Evolutionary conservation across 2,113 vertebrate species (phyloP), one percentile per base, ranked within the genome.

Genomic region (Otocyon megalotis): DNA sequence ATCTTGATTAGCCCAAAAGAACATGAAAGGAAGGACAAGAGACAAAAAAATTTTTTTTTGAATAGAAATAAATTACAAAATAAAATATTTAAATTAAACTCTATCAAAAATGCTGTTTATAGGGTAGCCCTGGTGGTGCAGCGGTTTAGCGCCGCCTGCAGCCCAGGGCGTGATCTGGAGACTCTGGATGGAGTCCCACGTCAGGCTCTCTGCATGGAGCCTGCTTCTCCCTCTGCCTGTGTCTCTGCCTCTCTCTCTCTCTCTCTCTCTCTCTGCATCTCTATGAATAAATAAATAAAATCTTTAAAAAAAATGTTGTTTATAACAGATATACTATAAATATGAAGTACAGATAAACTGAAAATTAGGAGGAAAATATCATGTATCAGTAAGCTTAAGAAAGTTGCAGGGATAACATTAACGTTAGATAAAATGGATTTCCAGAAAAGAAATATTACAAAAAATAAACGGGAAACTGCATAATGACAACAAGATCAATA

Each of bases 231-330:
- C 43, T 43, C 43, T 43, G 43, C 43, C 43, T 43, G 43, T 43
- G 43, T 43, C 43, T 43, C 43, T 43, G 43, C 43, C 43, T 43
- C 43, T 43, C 43, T 43, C 43, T 43, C 43, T 43, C 43, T 43
- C 43, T 43, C 43, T 43, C 43, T 43, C 43, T 43, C 43, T 43
- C 43, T 43, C 43, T 43, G 43, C 43, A 43, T 43, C 43, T 43
- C 43, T 43, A 43, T 43, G 43, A 94, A 83, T 26, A 83, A 63
- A 60, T 10, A 82, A 83, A 35, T 22, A 85, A 63, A 85, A 90
- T 74, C 63, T n/a, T 94, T 63, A 74, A 94, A 90, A 76, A 76
- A 81, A 94, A 83, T 82, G 54, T 48, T 90, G 17, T 62, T 50
- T 90, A n/a, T 74, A 83, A 83, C 60, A 83, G 56, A 94, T 83